Evolutionary conservation across 2,113 vertebrate genomes (phyloP).

Genomic region (Coptodon rendalli): DNA sequence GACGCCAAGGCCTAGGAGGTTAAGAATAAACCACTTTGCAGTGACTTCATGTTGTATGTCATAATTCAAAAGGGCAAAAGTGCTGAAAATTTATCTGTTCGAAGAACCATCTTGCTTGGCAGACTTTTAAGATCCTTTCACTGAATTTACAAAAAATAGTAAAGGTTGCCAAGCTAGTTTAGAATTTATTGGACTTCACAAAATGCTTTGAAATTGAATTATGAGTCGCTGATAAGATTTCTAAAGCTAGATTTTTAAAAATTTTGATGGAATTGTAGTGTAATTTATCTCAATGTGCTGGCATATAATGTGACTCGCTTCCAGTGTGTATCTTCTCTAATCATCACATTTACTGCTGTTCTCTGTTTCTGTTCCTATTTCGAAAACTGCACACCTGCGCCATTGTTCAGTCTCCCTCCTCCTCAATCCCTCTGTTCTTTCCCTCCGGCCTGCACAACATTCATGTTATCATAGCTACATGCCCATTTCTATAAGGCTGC

Average conservation of each 20-base stretch:
- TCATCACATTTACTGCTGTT: not conserved
- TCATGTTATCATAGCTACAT: not conserved
- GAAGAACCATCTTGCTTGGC: not conserved
- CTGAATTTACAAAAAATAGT: not conserved
- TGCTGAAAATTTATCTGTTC: not conserved
- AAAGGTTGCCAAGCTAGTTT: not conserved
- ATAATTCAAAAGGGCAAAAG: not conserved
- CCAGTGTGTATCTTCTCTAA: not conserved
- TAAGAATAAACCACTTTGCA: not conserved
- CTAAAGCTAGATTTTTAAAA: not conserved
- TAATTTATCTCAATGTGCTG: not conserved
- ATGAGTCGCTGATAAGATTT: not conserved
- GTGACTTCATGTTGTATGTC: not conserved
- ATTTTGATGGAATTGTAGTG: not conserved
- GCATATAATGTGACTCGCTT: not conserved
- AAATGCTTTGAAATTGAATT: not conserved
- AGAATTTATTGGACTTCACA: not conserved
- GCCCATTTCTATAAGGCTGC: not conserved
- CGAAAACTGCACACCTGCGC: constrained; percentile 31
- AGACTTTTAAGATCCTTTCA: not conserved
- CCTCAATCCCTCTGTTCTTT: not conserved
- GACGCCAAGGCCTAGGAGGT: not conserved
- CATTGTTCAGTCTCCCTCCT: constrained; percentile 4
- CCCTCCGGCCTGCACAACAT: not conserved
- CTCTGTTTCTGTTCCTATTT: not conserved